phyloP scores from a whole-genome alignment of 1,140 invertebrate species.

The Tetramorium parvispinum region DNA sequence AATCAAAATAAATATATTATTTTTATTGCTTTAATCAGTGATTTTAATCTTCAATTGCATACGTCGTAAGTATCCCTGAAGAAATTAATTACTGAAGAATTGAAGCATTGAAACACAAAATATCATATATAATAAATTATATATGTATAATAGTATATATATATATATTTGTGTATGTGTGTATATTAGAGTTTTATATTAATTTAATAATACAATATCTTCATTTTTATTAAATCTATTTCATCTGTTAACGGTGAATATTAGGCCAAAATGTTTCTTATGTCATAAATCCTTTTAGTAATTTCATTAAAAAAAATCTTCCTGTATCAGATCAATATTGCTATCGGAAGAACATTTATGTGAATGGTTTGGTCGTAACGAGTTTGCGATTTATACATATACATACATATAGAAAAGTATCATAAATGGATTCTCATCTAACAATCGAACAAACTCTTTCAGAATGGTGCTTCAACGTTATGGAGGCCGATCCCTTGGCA shows the following conservation, averaged over 20 bases:
- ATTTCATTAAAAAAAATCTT: not conserved
- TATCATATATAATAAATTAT: too few relatives aligned
- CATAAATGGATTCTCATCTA: conserved; percentile 10
- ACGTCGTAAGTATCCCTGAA: too few relatives aligned
- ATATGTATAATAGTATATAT: too few relatives aligned
- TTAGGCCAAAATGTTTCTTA: not conserved
- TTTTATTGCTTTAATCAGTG: not conserved
- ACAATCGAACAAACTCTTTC: conserved; percentile 55
- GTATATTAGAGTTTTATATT: not conserved
- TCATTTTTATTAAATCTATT: not conserved
- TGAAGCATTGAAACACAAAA: too few relatives aligned
- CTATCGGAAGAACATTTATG: not conserved
- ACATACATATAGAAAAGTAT: not conserved
- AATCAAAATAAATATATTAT: conserved; percentile 5
- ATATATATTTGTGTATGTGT: too few relatives aligned
- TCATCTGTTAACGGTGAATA: not conserved
- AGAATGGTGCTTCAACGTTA: conserved; percentile 68
- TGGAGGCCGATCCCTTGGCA: not conserved
- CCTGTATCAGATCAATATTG: not conserved
- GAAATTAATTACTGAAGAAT: too few relatives aligned
- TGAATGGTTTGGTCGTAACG: not conserved
- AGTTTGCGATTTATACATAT: not conserved
- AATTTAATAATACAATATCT: not conserved
- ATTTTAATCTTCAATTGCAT: not conserved
- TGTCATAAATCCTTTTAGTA: not conserved